Base-by-base conservation (phyloP, 2,888 invertebrate species). In the Drosophila meridionalis region DNA sequence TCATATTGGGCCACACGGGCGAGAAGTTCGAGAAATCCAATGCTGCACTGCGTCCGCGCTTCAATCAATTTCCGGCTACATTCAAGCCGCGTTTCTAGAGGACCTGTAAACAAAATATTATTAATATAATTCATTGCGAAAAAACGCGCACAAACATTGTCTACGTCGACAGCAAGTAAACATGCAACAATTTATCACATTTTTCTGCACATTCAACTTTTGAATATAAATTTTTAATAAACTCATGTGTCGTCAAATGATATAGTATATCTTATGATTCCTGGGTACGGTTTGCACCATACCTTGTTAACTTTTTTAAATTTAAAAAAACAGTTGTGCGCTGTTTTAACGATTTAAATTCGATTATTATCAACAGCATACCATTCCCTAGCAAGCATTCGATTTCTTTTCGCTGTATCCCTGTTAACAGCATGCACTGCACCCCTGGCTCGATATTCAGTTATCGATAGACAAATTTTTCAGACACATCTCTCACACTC, bases 21-120 rank as follows among this genome's bases (percentile, higher is more conserved):
- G 93, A 92, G 45, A 91, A 92, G 14, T 90, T 91, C 56, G 91
- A 91, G 48, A 93, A 92, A 53, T 89, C 86, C 1, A 92, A 92
- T 80, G 90, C 82, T n/a, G 91, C 91, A 36, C 63, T 93, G 53
- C 90, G 93, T 42, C 92, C 93, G 26, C 89, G 93, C 26, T 92
- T 92, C 45, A 91, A 90, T 67, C 93, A 93, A 73, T 92, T 92
- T 81, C 92, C 92, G 61, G 84, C 89, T 4, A 88, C 84, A 8
- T 92, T 92, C 32, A 93, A 93, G 72, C 91, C 92, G 26, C 89
- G 92, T 53, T 93, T 93, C 73, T 93, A 90, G 60, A 60, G 60
- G 26, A 50, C 40, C 5, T 40, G 2, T 12, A 40, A 20, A 12
- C 2, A 77, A 69, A 52, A 40, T 59, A 20, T 62, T 20, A 53